Conservation (phyloP, 1,140 invertebrate genomes). For the Drosophila cardini region DNA sequence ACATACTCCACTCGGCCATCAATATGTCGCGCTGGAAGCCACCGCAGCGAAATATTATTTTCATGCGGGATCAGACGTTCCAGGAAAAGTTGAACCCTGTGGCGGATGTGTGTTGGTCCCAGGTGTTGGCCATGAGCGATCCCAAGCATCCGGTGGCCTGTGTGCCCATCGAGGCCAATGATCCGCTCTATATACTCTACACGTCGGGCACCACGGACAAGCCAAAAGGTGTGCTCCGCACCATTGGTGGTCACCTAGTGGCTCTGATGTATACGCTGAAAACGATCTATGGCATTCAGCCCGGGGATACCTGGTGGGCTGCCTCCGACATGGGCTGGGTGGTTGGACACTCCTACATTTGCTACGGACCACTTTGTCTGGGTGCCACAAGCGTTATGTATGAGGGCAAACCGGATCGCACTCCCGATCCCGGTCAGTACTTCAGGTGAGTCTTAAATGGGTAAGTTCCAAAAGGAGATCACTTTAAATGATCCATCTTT, state of each 20-base stretch:
- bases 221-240: slow-evolving; percentile 93
- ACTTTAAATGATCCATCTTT: background rate
- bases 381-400: slow-evolving; percentile 95
- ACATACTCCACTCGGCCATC: slow-evolving; percentile 94
- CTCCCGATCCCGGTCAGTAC: slow-evolving; percentile 95
- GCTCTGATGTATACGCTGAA: slow-evolving; percentile 94
- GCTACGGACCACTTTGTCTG: slow-evolving; percentile 93
- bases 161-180: slow-evolving; percentile 93
- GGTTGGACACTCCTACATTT: slow-evolving; percentile 97
- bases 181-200: slow-evolving; percentile 96
- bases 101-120: slow-evolving; percentile 91
- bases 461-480: background rate
- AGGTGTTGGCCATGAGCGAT: slow-evolving; percentile 87
- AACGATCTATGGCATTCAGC: slow-evolving; percentile 91
- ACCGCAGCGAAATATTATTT: slow-evolving; percentile 90
- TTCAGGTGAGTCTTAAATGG: slow-evolving; percentile 59
- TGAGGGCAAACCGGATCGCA: slow-evolving; percentile 97
- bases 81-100: slow-evolving; percentile 87
- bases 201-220: slow-evolving; percentile 96
- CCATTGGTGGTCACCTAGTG: slow-evolving; percentile 94
- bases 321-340: slow-evolving; percentile 96
- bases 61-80: slow-evolving; percentile 89
- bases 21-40: slow-evolving; percentile 89
- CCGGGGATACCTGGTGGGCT: slow-evolving; percentile 95
- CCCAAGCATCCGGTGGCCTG: slow-evolving; percentile 89